Evolutionary conservation across 2,113 vertebrate species (phyloP).

Genomic region (Hippocampus mohnikei): DNA sequence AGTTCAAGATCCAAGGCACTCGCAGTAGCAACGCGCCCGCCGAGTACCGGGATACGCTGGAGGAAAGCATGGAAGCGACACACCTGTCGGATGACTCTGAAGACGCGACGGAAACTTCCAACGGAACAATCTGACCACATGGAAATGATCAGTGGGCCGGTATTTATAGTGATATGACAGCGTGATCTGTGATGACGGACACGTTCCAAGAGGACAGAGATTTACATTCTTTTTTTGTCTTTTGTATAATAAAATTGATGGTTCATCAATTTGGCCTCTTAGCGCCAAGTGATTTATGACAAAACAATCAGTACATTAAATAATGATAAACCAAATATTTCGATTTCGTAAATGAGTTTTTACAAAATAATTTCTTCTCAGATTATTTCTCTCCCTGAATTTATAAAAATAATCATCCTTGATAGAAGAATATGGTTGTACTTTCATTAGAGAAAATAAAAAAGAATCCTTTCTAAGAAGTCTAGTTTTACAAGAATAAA

Average conservation of each 20-base stretch:
- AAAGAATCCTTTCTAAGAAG: no score
- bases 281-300: background rate
- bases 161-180: background rate
- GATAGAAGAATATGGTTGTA: no score
- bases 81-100: conserved; percentile 39
- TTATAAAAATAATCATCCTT: no score
- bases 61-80: conserved; percentile 39
- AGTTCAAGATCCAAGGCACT: conserved; percentile 47
- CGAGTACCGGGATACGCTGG: conserved; percentile 19
- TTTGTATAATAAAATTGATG: conserved; percentile 6
- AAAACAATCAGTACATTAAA: background rate
- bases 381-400: background rate
- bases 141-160: background rate
- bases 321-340: background rate
- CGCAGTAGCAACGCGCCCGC: conserved; percentile 14
- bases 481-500: no score
- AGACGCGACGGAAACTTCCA: conserved; percentile 27
- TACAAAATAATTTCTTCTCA: background rate
- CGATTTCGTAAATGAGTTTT: no score
- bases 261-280: background rate
- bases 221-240: background rate
- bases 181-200: background rate
- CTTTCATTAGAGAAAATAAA: no score
- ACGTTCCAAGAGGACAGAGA: background rate
- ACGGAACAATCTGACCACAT: conserved; percentile 42